Evolutionary conservation across 2,113 vertebrate species (phyloP).

Genomic region (Tupaia tana): DNA sequence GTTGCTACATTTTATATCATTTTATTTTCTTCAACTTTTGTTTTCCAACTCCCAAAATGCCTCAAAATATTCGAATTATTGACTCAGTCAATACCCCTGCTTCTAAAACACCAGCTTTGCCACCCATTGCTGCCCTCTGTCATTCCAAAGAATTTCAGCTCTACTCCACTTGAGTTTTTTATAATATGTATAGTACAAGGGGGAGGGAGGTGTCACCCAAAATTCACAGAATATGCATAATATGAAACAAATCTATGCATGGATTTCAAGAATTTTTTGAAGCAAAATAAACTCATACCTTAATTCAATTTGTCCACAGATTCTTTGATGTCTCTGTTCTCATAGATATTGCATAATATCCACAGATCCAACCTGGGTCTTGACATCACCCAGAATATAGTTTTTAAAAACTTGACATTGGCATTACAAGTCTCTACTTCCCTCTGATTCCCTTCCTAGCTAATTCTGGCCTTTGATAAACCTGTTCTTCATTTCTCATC

Average conservation of each 20-base stretch:
- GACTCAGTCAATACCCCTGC: fast-evolving
- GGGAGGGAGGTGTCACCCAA: no score
- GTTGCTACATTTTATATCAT: neutral
- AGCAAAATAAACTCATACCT: no score
- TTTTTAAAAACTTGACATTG: neutral
- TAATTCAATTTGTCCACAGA: no score
- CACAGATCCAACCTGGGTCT: neutral
- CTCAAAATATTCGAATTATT: neutral
- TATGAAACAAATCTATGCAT: no score
- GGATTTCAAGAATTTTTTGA: no score
- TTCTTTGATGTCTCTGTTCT: no score
- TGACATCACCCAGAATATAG: neutral
- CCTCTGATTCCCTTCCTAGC: neutral
- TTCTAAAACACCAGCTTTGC: neutral
- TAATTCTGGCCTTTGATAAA: neutral
- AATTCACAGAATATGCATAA: no score
- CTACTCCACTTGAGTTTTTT: neutral
- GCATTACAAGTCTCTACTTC: neutral
- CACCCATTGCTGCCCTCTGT: fast-evolving
- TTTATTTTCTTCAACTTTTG: neutral
- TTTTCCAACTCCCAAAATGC: neutral
- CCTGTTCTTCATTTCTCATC: fast-evolving
- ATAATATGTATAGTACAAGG: neutral
- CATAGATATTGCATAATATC: neutral
- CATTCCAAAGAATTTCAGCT: neutral